These are phyloP conservation scores for Aphrocallistes beatrix DNA, from an alignment of 37 sponge, comb jelly and placozoan species.

Conservation along the genomic window DNA sequence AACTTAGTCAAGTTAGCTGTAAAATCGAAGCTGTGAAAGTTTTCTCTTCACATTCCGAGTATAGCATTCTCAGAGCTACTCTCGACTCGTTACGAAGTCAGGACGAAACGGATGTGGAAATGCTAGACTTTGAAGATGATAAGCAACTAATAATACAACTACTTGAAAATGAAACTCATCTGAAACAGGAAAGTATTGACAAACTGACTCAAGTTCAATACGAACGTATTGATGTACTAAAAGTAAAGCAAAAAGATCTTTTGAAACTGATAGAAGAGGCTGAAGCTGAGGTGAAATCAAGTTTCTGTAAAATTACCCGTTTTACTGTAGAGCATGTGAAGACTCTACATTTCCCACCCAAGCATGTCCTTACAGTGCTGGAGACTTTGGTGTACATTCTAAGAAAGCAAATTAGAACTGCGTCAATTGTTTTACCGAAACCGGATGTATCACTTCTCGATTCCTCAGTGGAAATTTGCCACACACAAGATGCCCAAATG, in stretches of 20 bases:
- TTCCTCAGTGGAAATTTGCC: background rate
- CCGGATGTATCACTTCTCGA: too few species aligned
- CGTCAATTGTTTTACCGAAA: background rate
- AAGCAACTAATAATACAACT: background rate
- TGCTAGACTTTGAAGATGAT: background rate
- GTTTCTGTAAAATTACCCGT: background rate
- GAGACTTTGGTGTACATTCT: background rate
- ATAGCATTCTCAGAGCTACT: background rate
- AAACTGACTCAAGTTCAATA: background rate
- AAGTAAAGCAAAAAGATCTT: background rate
- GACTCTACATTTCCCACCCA: background rate
- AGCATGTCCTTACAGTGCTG: background rate
- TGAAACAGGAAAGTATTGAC: background rate
- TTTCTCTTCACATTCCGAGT: background rate
- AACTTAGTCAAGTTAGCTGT: background rate
- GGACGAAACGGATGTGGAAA: background rate
- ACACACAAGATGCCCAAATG: background rate
- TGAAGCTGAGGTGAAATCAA: background rate
- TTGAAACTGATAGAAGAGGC: background rate
- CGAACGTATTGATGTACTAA: background rate
- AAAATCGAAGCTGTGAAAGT: background rate
- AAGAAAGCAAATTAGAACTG: background rate
- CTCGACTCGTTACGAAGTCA: background rate
- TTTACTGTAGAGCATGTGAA: background rate
- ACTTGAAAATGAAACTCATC: slow-evolving; percentile 16